These are phyloP conservation scores for Chrysina gloriosa DNA, from an alignment of 2,888 invertebrate genomes.

Conservation along the genomic window DNA sequence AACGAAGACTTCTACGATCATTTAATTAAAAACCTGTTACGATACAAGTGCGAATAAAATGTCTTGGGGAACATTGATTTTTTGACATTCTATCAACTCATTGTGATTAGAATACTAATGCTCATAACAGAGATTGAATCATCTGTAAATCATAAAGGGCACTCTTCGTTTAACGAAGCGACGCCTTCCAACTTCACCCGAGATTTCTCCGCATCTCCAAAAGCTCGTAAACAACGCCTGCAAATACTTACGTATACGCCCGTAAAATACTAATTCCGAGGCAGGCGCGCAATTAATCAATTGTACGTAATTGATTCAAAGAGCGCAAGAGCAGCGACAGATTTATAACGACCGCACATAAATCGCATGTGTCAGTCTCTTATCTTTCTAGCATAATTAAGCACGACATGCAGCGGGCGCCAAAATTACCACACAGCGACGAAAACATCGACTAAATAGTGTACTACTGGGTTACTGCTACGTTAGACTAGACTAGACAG, in stretches of 20 bases:
- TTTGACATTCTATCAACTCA: too few species aligned
- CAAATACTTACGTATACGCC: neutral
- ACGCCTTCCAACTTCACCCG: neutral
- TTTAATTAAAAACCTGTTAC: too few species aligned
- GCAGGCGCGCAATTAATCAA: conserved; percentile 15
- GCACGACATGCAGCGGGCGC: neutral
- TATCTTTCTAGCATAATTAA: conserved; percentile 27
- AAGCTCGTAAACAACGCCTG: conserved; percentile 3
- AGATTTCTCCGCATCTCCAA: neutral
- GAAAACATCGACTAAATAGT: too few species aligned
- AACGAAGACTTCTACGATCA: too few species aligned
- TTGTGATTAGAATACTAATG: neutral
- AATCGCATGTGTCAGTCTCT: conserved; percentile 12
- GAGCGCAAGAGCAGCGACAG: conserved; percentile 22
- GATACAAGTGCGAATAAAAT: too few species aligned
- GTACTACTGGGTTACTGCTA: neutral
- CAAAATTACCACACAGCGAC: neutral
- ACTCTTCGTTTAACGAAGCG: too few species aligned
- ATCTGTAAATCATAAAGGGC: too few species aligned
- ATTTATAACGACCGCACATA: conserved; percentile 16
- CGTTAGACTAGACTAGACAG: neutral
- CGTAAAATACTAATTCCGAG: conserved; percentile 29
- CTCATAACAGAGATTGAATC: neutral
- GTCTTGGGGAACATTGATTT: too few species aligned
- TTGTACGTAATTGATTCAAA: conserved; percentile 32